phyloP scores from a whole-genome alignment of 2,113 vertebrate species.

The Silurus meridionalis region DNA sequence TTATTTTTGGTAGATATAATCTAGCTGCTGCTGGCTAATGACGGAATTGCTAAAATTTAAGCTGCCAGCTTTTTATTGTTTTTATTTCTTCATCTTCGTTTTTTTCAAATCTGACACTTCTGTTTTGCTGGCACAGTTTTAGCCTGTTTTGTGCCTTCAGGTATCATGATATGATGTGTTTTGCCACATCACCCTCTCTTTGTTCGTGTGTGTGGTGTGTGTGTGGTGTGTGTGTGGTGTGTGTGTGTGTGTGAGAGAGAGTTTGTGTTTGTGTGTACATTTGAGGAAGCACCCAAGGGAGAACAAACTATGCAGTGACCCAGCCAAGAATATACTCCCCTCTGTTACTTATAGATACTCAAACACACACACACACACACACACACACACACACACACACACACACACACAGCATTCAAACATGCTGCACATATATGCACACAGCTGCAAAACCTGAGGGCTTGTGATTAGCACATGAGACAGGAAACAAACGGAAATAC shows the following conservation, averaged over 20 bases:
- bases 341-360: constrained; percentile 72
- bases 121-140: background rate
- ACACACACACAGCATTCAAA: constrained; percentile 30
- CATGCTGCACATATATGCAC: constrained; percentile 16
- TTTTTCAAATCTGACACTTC: background rate
- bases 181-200: background rate
- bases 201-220: constrained; percentile 14
- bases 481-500: background rate
- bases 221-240: constrained; percentile 47
- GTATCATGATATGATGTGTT: background rate
- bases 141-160: background rate
- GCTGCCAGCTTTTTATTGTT: background rate
- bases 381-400: constrained; percentile 13
- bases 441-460: constrained; percentile 18
- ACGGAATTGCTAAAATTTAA: background rate
- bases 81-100: background rate
- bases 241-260: constrained; percentile 19
- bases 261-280: background rate
- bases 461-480: background rate
- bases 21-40: background rate
- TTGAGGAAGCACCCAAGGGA: constrained; percentile 13
- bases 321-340: constrained; percentile 60
- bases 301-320: background rate
- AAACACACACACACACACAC: constrained; percentile 50
- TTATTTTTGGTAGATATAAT: background rate